Evolutionary conservation across 2,888 invertebrate genomes (phyloP), one percentile per base, ranked within the genome.

Genomic region (Agrotis clavis): DNA sequence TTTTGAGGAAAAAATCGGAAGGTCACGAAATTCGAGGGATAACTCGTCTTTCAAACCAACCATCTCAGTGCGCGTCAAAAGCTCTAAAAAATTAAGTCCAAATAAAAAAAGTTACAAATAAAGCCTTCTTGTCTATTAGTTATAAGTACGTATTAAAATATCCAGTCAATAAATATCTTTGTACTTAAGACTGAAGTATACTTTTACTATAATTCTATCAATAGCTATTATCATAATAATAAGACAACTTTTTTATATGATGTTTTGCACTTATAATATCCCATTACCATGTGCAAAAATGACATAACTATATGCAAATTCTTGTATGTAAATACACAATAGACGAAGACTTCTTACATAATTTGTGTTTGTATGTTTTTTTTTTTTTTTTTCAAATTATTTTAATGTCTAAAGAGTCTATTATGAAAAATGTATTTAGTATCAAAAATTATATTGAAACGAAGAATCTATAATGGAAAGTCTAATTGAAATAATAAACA

Each of bases 101-200:
- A 30, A 30, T 5, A 5, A 18, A 61, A 56, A 9, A 47, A 53
- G n/a, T 21, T 18, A 54, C 21, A 47, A 41, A 67, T 47, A 53
- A 53, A 48, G 35, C 67, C 47, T 73, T 51, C 19, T 25, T 54
- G 25, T 25, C 7, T 67, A 18, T 48, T 71, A 47, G 48, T 14
- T 53, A 47, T 54, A 54, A 21, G 25, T 41, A 35, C 14, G 4
- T 35, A n/a, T 21, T 16, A 65, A 21, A 35, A 66, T 54, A 72
- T 14, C 41, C 67, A 30, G 41, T 67, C 48, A 72, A 67, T 45
- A 70, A 70, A 70, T 72, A 72, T 67, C 48, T 56, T 76, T 48
- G 67, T 76, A 76, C 76, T 56, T 76, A 71, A 72, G 72, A 72
- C 72, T 76, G 72, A 72, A 50, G 18, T 67, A 51, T 51, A 53